Percentiles rank a stretch among this genome's conserved stretches.
Conservation (phyloP, 2,888 invertebrate genomes). For the Microplitis manilae region DNA sequence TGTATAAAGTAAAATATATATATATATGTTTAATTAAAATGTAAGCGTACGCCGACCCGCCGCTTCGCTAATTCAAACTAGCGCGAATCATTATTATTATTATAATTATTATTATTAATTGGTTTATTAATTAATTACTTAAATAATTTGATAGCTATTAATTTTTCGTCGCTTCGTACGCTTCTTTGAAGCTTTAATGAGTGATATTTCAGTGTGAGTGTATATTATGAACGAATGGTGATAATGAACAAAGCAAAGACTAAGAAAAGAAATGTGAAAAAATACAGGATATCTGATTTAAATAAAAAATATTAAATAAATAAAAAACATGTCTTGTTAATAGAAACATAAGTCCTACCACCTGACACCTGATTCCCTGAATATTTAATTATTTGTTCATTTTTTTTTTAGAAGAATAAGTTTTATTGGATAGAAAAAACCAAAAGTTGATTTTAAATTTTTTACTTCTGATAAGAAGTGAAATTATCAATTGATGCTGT, state of each 20-base stretch:
- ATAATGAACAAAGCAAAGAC: neutral
- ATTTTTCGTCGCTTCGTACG: constrained; percentile 7
- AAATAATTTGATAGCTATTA: neutral
- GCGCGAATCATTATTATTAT: neutral
- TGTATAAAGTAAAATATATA: neutral
- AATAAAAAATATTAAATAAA: neutral
- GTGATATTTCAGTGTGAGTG: constrained; percentile 8
- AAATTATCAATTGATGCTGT: too few relatives aligned
- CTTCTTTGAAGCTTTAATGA: constrained; percentile 16
- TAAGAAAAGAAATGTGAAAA: neutral
- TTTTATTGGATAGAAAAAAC: too few relatives aligned
- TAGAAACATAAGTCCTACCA: neutral
- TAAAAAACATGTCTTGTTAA: neutral
- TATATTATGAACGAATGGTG: constrained; percentile 13
- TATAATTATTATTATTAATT: neutral
- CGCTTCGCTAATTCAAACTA: neutral
- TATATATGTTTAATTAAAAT: neutral
- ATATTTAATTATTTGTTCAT: too few relatives aligned
- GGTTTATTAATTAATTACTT: constrained; percentile 3
- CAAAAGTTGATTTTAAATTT: too few relatives aligned
- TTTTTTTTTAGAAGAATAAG: too few relatives aligned
- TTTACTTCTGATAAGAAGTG: too few relatives aligned
- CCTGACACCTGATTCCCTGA: too few relatives aligned
- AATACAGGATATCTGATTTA: constrained; percentile 4
- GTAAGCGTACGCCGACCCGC: neutral